Evolutionary conservation across 2,113 vertebrate species (phyloP).

Genomic region (Proteles cristata): DNA sequence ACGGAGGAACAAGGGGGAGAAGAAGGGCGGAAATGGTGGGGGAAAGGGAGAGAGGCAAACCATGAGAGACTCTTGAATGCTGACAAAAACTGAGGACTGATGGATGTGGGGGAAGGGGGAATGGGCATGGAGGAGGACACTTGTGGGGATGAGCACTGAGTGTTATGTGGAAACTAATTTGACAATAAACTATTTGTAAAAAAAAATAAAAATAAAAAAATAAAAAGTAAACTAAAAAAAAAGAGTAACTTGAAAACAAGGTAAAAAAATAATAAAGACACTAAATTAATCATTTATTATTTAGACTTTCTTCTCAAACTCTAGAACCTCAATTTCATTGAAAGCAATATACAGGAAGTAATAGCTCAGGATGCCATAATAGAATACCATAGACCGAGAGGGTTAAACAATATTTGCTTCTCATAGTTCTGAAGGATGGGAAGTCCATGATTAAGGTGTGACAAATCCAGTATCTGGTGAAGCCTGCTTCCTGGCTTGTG

Average conservation of each 20-base stretch:
- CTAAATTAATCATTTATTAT: background rate
- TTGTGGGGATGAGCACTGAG: too few species aligned
- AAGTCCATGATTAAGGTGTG: background rate
- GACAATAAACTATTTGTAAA: too few species aligned
- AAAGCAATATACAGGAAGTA: accelerated
- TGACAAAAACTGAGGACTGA: too few species aligned
- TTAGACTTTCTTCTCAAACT: background rate
- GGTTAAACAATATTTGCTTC: background rate
- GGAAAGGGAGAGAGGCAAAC: too few species aligned
- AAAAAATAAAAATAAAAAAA: too few species aligned
- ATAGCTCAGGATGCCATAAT: background rate
- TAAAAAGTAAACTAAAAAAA: too few species aligned
- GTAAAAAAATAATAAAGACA: background rate
- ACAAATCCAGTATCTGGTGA: background rate
- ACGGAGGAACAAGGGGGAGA: too few species aligned
- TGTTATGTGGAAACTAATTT: too few species aligned
- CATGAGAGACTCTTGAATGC: too few species aligned
- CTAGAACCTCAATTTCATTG: background rate
- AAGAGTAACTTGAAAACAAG: background rate
- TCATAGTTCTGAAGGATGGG: background rate
- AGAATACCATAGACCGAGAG: background rate
- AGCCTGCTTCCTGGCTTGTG: background rate
- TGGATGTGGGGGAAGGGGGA: too few species aligned
- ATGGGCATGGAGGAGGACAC: too few species aligned
- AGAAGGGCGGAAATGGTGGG: too few species aligned